Evolutionary conservation across 2,888 invertebrate species (phyloP), one percentile per base, ranked within the genome.

Genomic region (Tricholauxania praeusta): DNA sequence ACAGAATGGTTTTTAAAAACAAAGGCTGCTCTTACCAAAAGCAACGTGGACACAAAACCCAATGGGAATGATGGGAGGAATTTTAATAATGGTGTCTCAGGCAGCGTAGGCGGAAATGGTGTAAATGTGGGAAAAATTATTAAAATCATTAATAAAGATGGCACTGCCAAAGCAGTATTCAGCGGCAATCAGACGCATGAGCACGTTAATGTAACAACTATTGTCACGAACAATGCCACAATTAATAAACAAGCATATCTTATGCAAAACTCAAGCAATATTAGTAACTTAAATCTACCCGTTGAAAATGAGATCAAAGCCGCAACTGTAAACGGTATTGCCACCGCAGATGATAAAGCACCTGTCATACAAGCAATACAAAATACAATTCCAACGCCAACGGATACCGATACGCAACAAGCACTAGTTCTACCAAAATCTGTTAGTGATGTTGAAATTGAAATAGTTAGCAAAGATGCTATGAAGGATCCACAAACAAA

Each of bases 1-100:
- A 82, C 84, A 64, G 83, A 85, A 78, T 87, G 87, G 87, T 87
- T 87, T 80, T 77, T 84, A 22, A 85, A 85, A 69, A 85, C 85
- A 49, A 86, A 85, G 77, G 83, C 83, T 3, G 83, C 83, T 3
- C 76, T 86, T 10, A 83, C 80, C 52, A 79, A 81, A 71, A 78
- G 79, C 53, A 77, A 72, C 59, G 72, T 63, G 63, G 71, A 65
- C 8, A 15, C 57, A 15, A 28, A 39, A 39, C 39, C 59, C n/a
- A 49, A 14, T 22, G 22, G 19, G 15, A 28, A 0, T 15, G 12
- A 19, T 19, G 22, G 12, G 12, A 28, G 3, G 22, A 22, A 1
- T 22, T 22, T 8, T 15, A 19, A 22, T 15, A 51, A 51, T 64
- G 49, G n/a, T 15, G 49, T 17, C 15, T 22, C 64, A 10, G 19